Conservation (phyloP, 2,888 invertebrate species). For the Leuctra nigra region DNA sequence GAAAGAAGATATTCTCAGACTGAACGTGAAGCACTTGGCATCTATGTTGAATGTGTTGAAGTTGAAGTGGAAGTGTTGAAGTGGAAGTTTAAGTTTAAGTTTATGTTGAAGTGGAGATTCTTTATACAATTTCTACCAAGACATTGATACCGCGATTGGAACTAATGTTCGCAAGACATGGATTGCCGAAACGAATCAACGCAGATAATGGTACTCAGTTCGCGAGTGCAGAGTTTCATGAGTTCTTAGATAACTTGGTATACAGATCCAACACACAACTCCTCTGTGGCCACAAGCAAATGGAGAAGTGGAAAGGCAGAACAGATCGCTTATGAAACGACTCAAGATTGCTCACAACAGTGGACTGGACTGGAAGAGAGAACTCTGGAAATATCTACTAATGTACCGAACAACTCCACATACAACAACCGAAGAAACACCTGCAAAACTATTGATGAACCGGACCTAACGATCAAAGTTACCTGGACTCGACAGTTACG, state of each 20-base stretch:
- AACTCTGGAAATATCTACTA: not conserved
- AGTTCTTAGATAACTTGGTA: not conserved
- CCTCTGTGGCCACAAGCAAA: slow-evolving; percentile 5
- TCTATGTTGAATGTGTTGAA: too few species aligned
- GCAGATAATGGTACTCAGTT: not conserved
- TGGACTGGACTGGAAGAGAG: not conserved
- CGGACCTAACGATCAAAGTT: too few species aligned
- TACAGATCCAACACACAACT: not conserved
- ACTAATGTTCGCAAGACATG: not conserved
- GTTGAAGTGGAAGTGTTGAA: too few species aligned
- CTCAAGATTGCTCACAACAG: not conserved
- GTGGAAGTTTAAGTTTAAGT: too few species aligned
- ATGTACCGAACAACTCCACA: slow-evolving; percentile 2
- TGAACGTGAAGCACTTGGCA: too few species aligned
- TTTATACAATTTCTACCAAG: not conserved
- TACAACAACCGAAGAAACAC: too few species aligned
- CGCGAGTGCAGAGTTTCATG: not conserved
- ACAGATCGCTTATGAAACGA: not conserved
- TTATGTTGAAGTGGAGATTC: not conserved
- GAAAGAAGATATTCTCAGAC: too few species aligned
- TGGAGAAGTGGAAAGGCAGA: slow-evolving; percentile 2
- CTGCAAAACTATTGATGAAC: too few species aligned
- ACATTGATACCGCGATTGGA: not conserved
- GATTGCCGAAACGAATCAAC: not conserved
- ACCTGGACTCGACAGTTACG: too few species aligned